Conservation (phyloP, 1,140 invertebrate species). For the Calephelis nemesis region DNA sequence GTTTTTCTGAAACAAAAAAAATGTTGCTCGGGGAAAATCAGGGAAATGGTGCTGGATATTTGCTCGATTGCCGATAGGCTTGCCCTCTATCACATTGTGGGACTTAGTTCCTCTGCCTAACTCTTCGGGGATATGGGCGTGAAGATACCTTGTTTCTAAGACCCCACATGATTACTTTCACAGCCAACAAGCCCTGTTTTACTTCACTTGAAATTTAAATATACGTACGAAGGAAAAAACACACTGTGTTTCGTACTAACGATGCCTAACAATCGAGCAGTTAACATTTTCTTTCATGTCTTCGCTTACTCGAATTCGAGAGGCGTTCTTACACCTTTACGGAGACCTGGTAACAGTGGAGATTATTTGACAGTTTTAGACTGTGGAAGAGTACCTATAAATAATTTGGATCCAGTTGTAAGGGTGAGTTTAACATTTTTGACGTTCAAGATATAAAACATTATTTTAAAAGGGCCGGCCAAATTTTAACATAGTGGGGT, state of each 20-base stretch:
- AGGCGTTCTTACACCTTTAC: constrained; percentile 52
- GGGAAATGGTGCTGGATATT: too few relatives aligned
- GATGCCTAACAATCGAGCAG: constrained; percentile 57
- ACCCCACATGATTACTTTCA: constrained; percentile 19
- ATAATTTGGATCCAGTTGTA: constrained; percentile 71
- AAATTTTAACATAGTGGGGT: too few relatives aligned
- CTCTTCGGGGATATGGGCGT: too few relatives aligned
- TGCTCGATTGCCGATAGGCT: too few relatives aligned
- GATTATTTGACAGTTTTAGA: constrained; percentile 58
- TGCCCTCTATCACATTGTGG: too few relatives aligned
- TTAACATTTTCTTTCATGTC: constrained; percentile 57
- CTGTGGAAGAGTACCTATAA: constrained; percentile 70
- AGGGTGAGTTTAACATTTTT: constrained; percentile 44
- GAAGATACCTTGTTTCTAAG: too few relatives aligned
- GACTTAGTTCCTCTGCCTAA: too few relatives aligned
- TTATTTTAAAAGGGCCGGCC: too few relatives aligned
- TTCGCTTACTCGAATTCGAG: constrained; percentile 47
- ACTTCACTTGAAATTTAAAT: constrained; percentile 55
- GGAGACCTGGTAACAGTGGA: constrained; percentile 35
- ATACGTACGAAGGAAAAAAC: constrained; percentile 49
- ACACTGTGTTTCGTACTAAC: constrained; percentile 60
- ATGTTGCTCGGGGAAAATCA: too few relatives aligned
- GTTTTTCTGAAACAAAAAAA: too few relatives aligned
- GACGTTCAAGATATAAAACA: too few relatives aligned
- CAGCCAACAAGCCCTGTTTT: constrained; percentile 53